These are phyloP conservation scores for Aphyosemion australe DNA, from an alignment of 2,113 vertebrate genomes.

Conservation along the genomic window DNA sequence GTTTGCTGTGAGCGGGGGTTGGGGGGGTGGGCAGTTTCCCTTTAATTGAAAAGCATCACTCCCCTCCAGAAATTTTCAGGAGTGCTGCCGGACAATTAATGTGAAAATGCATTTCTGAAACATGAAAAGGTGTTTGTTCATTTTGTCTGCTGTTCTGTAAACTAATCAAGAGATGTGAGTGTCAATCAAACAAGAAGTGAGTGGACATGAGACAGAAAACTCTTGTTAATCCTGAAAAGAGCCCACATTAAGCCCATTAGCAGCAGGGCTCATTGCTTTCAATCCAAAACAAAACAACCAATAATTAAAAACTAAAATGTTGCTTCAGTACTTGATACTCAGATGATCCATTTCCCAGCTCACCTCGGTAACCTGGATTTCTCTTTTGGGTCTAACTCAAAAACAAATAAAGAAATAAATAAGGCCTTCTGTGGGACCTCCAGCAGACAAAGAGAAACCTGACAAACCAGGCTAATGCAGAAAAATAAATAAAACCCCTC, in stretches of 20 bases:
- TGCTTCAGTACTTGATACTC: not conserved
- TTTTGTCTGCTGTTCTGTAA: not conserved
- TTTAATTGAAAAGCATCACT: slow-evolving; percentile 12
- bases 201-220: slow-evolving; percentile 8
- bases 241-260: not conserved
- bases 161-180: not conserved
- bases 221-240: slow-evolving; percentile 5
- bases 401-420: too few species aligned
- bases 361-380: too few species aligned
- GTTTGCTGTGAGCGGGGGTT: not conserved
- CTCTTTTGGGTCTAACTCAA: too few species aligned
- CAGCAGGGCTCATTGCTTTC: not conserved
- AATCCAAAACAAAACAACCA: not conserved
- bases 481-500: too few species aligned
- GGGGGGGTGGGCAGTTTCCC: not conserved
- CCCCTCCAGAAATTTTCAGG: not conserved
- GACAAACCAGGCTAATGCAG: too few species aligned
- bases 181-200: not conserved
- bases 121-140: not conserved
- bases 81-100: not conserved
- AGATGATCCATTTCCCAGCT: too few species aligned
- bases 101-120: not conserved
- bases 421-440: too few species aligned
- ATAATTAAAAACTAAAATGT: slow-evolving; percentile 7
- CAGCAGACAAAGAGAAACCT: too few species aligned